Evolutionary conservation across 2,888 invertebrate genomes (phyloP), one percentile per base, ranked within the genome.

Genomic region (Volucella inflata): DNA sequence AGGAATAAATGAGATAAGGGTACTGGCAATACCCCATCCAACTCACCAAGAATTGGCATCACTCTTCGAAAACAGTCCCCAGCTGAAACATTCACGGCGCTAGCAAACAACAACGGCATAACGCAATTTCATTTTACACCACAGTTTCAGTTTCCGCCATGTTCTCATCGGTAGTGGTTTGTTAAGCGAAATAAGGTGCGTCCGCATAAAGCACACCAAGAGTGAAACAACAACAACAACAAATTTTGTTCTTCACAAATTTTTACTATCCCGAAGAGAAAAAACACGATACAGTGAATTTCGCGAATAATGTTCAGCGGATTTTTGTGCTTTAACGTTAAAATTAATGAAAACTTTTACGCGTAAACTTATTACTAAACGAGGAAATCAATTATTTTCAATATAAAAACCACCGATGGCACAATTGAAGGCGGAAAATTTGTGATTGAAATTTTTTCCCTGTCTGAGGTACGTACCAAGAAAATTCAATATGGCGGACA

Each of bases 381-480:
- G 51, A 53, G 83, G 78, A 84, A 88, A 87, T 88, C 88, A 87
- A 85, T 88, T 88, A 80, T 88, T 88, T 88, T 87, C 87, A 88
- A 90, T 90, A 90, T 92, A 88, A 88, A 79, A 88, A 80, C 85
- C 74, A 68, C 92, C 93, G 94, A 95, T 95, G 94, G 93, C 92
- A 91, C 90, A 90, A 89, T 91, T 92, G 92, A 92, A 92, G 92
- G 91, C 91, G 92, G 93, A 93, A 94, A 94, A 93, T 93, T 94
- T 93, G 93, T 93, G 94, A 95, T 94, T 94, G 93, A 94, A 91
- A 90, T 89, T 89, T 90, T 74, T 78, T 89, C 88, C 89, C 93
- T 92, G 89, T 93, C 94, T 94, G 94, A 92, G 92, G 92, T 92
- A 91, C 87, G 94, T 94, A 93, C 93, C 93, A 93, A 74, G 87